These are phyloP conservation scores for Bombus pyrosoma DNA, from an alignment of 1,140 invertebrate genomes.

Conservation along the genomic window DNA sequence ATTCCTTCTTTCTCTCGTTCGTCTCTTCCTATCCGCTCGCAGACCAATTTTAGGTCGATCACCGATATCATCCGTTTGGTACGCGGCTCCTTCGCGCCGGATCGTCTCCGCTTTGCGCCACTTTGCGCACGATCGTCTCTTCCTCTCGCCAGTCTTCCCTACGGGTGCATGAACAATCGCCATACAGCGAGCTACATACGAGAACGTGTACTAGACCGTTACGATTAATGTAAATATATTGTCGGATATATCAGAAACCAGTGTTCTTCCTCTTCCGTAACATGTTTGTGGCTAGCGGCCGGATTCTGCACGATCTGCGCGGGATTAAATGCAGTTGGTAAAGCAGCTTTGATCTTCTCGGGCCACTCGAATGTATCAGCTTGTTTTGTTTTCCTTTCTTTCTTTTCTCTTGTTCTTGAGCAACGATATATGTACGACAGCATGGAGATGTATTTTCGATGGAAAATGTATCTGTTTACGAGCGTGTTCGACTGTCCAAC, in stretches of 20 bases:
- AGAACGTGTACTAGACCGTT: constrained; percentile 68
- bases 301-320: background rate
- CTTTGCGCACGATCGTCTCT: background rate
- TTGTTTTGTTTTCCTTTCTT: no score
- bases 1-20: no score
- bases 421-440: no score
- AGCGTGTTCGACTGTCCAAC: no score
- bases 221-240: constrained; percentile 72
- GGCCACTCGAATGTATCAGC: no score
- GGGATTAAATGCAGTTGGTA: background rate
- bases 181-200: constrained; percentile 65
- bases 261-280: constrained; percentile 21
- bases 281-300: background rate
- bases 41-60: constrained; percentile 3
- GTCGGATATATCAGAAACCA: constrained; percentile 68
- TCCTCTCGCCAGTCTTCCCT: background rate
- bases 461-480: no score
- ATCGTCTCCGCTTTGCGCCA: background rate
- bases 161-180: constrained; percentile 52
- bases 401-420: no score
- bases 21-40: no score
- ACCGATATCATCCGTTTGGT: background rate
- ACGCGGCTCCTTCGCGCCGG: background rate
- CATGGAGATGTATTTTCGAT: no score
- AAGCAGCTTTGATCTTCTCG: no score